Percentiles rank a stretch among this genome's conserved stretches.
Evolutionary conservation across 2,113 vertebrate species (phyloP).

Genomic region (Chloropsis cyanopogon): DNA sequence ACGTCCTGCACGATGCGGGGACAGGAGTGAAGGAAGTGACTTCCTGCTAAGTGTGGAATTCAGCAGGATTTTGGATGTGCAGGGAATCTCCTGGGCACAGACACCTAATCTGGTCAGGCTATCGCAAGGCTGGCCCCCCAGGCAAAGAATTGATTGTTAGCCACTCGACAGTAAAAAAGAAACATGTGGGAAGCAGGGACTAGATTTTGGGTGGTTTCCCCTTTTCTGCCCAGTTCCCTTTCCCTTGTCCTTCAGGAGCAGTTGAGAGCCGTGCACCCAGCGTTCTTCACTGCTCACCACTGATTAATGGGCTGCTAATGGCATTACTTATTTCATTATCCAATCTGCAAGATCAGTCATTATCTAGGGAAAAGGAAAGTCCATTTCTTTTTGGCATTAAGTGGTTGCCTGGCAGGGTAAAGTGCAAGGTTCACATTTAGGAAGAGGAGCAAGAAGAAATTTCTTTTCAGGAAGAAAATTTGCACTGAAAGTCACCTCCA

Average conservation of each 20-base stretch:
- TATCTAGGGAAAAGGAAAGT: not conserved
- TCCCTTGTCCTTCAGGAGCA: not conserved
- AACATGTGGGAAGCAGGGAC: not conserved
- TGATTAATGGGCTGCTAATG: conserved; percentile 33
- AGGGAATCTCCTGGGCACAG: fast-evolving
- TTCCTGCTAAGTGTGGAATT: not conserved
- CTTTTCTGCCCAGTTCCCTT: not conserved
- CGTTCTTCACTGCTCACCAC: not conserved
- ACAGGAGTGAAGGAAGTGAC: not conserved
- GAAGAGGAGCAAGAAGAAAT: not conserved
- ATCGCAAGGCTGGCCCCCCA: not conserved
- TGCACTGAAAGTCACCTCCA: not conserved
- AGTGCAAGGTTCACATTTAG: not conserved
- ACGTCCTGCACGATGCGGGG: not conserved
- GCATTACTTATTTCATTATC: conserved; percentile 23
- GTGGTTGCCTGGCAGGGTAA: not conserved
- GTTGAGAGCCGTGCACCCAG: not conserved
- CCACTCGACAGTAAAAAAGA: not conserved
- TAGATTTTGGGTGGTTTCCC: not conserved
- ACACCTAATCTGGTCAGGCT: not conserved
- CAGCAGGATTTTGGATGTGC: not conserved
- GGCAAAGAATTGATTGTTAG: not conserved
- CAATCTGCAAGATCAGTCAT: not conserved
- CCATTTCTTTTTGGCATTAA: not conserved
- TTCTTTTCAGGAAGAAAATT: not conserved